Base-by-base conservation (phyloP, 2,113 vertebrate species). In the Pitta sordida region DNA sequence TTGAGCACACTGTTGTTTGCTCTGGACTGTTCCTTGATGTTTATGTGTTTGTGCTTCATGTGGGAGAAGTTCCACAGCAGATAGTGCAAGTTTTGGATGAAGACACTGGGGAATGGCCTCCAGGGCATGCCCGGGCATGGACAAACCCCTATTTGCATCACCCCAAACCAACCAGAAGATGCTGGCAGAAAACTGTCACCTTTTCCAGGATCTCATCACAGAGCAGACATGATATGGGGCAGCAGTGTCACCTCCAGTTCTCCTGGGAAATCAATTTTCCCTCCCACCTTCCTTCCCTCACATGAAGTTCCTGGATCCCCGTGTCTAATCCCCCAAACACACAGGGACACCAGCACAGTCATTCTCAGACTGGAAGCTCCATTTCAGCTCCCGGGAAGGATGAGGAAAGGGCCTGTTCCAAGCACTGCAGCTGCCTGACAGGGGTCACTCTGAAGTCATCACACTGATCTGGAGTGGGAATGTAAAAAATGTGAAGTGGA, bases 391-490 rank as follows among this genome's bases (percentile, higher is more conserved):
- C 70, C 68, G 41, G 12, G 19, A 68, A 85, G 68, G 36, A 58
- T 2, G 3, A 90, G 74, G 63, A 56, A 83, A 51, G 14, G 34
- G 69, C 69, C 34, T 60, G 49, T 75, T 79, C 46, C 62, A n/a
- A 87, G 55, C 32, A 53, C 48, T 77, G 41, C 26, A 86, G 83
- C 73, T 92, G 84, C 60, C 78, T 74, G 48, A 75, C 46, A 81
- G 3, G 8, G 85, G 37, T 52, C 43, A 39, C 26, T 26, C 26
- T 58, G 49, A 93, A 95, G 43, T 60, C 78, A 32, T 41, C 37
- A 88, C 74, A 86, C 84, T 91, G 95, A 96, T 95, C 95, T 36
- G 91, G 75, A 91, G 70, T 6, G 88, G 69, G 55, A 95, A 92
- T 91, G 94, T 97, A 97, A 97, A 96, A 90, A 91, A 73, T 55